Percentiles rank a stretch among this genome's conserved stretches.
phyloP scores from a whole-genome alignment of 2,888 invertebrate genomes.

The Caenorhabditis imperialis region DNA sequence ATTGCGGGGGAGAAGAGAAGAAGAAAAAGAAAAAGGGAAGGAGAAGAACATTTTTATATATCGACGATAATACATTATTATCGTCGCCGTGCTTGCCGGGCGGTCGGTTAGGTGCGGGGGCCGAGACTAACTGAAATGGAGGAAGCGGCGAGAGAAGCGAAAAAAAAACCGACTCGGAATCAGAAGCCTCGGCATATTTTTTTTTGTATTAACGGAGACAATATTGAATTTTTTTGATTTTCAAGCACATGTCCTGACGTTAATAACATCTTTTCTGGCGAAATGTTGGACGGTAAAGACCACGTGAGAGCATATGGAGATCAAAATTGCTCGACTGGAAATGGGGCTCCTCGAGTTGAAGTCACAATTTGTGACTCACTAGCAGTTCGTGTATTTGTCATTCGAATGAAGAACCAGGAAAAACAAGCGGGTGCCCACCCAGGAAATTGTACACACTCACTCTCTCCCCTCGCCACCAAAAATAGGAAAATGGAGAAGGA shows the following conservation, averaged over 20 bases:
- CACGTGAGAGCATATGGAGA: too few relatives aligned
- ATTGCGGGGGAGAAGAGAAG: neutral
- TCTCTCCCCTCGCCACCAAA: slow-evolving; percentile 2
- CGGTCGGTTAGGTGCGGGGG: slow-evolving; percentile 29
- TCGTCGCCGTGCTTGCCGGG: slow-evolving; percentile 19
- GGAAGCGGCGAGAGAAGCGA: neutral
- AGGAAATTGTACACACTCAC: slow-evolving; percentile 5
- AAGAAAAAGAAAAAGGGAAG: slow-evolving; percentile 2
- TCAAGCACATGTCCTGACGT: too few relatives aligned
- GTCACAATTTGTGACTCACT: too few relatives aligned
- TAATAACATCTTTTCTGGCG: too few relatives aligned
- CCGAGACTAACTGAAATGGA: slow-evolving; percentile 5
- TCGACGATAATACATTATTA: slow-evolving; percentile 17
- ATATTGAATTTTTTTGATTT: too few relatives aligned
- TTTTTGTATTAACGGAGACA: too few relatives aligned
- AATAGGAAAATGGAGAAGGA: slow-evolving; percentile 4
- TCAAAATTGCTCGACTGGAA: too few relatives aligned
- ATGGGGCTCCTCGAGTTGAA: too few relatives aligned
- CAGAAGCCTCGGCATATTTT: too few relatives aligned
- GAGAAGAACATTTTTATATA: slow-evolving; percentile 23
- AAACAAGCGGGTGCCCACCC: slow-evolving; percentile 7
- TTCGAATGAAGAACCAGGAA: slow-evolving; percentile 18
- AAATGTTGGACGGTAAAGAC: too few relatives aligned
- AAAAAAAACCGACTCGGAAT: too few relatives aligned
- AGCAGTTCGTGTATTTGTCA: slow-evolving; percentile 6